A percentile compares a stretch with the other conserved stretches of the same genome.
Evolutionary conservation across 2,797 vertebrate genomes (phyloP).

Genomic region (Lagorchestes hirsutus): DNA sequence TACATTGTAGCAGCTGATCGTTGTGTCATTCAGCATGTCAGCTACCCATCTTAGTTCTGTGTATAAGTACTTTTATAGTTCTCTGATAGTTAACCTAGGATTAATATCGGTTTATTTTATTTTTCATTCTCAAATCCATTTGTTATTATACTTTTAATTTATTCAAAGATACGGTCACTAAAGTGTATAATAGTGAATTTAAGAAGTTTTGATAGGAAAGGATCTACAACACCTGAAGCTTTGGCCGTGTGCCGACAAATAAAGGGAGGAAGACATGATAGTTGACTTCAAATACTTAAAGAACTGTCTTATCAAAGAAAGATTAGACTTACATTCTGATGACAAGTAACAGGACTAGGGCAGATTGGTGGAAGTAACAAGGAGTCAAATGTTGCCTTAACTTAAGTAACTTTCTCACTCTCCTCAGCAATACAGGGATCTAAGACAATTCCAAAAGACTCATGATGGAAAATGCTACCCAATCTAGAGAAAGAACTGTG

Average conservation of each 20-base stretch:
- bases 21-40: neutral
- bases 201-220: neutral
- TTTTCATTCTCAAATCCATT: neutral
- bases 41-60: neutral
- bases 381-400: neutral
- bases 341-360: neutral
- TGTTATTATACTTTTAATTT: neutral
- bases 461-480: too few relatives aligned
- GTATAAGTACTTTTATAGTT: neutral
- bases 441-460: too few relatives aligned
- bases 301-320: neutral
- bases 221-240: neutral
- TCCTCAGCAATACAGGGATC: too few relatives aligned
- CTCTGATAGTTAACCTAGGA: neutral
- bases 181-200: neutral
- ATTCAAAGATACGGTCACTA: neutral
- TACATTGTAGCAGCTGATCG: neutral
- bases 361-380: neutral
- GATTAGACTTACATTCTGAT: neutral
- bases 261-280: neutral
- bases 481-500: too few relatives aligned
- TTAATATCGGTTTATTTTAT: neutral
- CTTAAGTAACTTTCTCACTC: neutral
- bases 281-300: neutral
- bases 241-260: neutral